Evolutionary conservation across 2,113 vertebrate species (phyloP).

Genomic region (Probosciger aterrimus): DNA sequence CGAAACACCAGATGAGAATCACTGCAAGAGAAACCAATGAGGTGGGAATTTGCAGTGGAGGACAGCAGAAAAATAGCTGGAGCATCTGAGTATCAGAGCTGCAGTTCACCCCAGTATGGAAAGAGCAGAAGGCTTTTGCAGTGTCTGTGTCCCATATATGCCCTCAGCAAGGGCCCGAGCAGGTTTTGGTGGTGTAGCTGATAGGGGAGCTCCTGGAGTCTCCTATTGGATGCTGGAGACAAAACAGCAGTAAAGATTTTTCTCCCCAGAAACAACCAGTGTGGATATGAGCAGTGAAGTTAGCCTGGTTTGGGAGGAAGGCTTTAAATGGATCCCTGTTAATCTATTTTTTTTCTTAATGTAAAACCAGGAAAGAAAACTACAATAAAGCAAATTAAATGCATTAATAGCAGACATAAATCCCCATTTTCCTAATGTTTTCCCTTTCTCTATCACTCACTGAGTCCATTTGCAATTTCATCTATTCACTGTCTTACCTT

Average conservation of each 20-base stretch:
- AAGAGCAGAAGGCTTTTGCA: not conserved
- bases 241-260: not conserved
- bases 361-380: not conserved
- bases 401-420: not conserved
- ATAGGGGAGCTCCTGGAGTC: not conserved
- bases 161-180: not conserved
- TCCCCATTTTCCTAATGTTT: conserved; percentile 1
- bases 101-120: not conserved
- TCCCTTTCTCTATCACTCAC: not conserved
- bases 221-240: not conserved
- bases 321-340: not conserved
- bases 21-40: not conserved
- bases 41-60: not conserved
- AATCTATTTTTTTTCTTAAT: not conserved
- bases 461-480: not conserved
- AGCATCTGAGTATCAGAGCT: not conserved
- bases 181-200: not conserved
- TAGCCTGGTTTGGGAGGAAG: not conserved
- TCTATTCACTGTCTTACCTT: not conserved
- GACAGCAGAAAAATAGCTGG: not conserved
- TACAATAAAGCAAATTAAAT: conserved; percentile 9
- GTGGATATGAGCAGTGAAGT: not conserved
- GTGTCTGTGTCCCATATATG: not conserved
- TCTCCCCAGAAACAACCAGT: not conserved
- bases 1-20: not conserved